A percentile compares a stretch with the other conserved stretches of the same genome.
phyloP scores from a whole-genome alignment of 1,140 invertebrate species.

The Lasioglossum albipes region DNA sequence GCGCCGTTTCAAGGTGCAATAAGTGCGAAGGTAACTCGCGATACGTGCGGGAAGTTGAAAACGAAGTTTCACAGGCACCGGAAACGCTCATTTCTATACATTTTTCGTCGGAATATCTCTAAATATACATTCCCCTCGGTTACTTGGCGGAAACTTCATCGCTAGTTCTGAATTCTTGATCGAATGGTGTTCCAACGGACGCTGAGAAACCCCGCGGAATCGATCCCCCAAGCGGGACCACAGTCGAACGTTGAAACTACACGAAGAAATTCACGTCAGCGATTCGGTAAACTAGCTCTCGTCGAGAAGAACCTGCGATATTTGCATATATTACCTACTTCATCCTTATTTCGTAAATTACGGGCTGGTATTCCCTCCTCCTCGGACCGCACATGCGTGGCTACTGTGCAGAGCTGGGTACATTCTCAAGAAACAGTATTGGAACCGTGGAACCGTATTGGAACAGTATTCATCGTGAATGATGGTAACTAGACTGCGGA shows the following conservation, averaged over 20 bases:
- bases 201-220: constrained; percentile 45
- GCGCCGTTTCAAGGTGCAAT: constrained; percentile 17
- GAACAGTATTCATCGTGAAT: too few species aligned
- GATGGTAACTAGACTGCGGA: too few species aligned
- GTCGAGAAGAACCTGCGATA: constrained; percentile 14
- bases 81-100: constrained; percentile 13
- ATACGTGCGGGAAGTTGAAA: constrained; percentile 35
- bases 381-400: too few species aligned
- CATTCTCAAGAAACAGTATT: too few species aligned
- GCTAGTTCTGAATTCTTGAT: constrained; percentile 48
- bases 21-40: constrained; percentile 7
- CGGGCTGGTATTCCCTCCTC: background rate
- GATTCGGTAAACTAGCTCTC: constrained; percentile 43
- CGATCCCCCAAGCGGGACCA: constrained; percentile 45
- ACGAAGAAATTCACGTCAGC: constrained; percentile 46
- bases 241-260: constrained; percentile 31
- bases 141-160: constrained; percentile 11
- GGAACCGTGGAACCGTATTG: too few species aligned
- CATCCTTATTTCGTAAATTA: background rate
- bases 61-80: constrained; percentile 10
- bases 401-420: too few species aligned
- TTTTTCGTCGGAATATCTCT: constrained; percentile 9
- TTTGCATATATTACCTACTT: background rate
- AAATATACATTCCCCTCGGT: constrained; percentile 32
- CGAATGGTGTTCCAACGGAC: constrained; percentile 35